phyloP scores from a whole-genome alignment of 2,888 invertebrate species.

The Acanthosoma haemorrhoidale region DNA sequence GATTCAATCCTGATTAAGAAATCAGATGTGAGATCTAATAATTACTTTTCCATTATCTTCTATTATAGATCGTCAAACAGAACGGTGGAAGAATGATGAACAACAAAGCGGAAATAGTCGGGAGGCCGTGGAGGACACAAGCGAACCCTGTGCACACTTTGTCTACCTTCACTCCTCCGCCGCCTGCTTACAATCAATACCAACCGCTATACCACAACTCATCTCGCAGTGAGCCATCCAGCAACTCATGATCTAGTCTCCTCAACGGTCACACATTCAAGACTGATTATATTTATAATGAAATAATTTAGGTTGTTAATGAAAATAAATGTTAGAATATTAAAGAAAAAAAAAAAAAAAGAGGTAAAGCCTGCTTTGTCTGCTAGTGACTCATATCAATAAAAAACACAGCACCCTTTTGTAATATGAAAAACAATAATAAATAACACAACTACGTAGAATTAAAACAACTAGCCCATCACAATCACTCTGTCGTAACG shows the following conservation, averaged over 20 bases:
- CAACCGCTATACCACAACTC: constrained; percentile 40
- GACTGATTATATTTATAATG: constrained; percentile 32
- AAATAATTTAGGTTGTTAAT: constrained; percentile 27
- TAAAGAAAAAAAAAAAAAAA: background rate
- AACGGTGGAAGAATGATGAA: background rate
- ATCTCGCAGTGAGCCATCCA: constrained; percentile 38
- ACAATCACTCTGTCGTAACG: no score
- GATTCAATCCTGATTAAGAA: no score
- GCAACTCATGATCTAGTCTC: constrained; percentile 34
- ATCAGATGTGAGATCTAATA: no score
- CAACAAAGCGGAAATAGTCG: background rate
- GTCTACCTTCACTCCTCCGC: constrained; percentile 38
- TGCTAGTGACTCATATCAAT: constrained; percentile 37
- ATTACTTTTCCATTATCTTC: background rate
- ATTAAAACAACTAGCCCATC: background rate
- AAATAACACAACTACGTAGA: background rate
- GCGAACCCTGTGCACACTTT: constrained; percentile 38
- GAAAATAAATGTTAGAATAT: constrained; percentile 21
- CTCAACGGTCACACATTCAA: background rate
- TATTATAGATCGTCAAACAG: background rate
- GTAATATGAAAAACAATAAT: constrained; percentile 10
- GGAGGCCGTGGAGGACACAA: constrained; percentile 35
- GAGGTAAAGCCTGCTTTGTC: constrained; percentile 24
- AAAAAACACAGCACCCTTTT: no score
- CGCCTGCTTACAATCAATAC: constrained; percentile 36